These are phyloP conservation scores for Pangasianodon hypophthalmus DNA, from an alignment of 2,113 vertebrate genomes.

Conservation along the genomic window DNA sequence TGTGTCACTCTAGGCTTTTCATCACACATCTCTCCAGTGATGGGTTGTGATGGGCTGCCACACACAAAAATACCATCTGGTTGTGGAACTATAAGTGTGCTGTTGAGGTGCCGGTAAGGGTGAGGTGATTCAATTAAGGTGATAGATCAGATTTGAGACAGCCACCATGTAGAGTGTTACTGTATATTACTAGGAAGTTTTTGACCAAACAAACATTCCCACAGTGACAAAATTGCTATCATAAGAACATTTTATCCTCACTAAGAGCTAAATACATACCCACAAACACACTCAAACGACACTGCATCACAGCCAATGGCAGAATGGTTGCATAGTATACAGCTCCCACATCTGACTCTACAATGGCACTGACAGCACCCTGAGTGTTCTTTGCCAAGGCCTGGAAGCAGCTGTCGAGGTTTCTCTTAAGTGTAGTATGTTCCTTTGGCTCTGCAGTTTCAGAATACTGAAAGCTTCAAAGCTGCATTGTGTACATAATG, in stretches of 20 bases:
- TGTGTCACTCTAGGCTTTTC: constrained; percentile 51
- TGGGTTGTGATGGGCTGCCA: constrained; percentile 55
- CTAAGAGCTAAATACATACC: not conserved
- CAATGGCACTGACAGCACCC: not conserved
- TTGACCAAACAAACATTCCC: not conserved
- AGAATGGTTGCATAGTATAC: not conserved
- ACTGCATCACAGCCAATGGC: not conserved
- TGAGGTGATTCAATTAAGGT: constrained; percentile 28
- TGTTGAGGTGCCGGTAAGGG: not conserved
- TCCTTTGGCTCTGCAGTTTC: constrained; percentile 16
- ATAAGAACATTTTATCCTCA: not conserved
- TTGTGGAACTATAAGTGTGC: constrained; percentile 17
- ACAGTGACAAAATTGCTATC: not conserved
- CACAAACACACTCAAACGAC: not conserved
- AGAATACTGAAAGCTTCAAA: constrained; percentile 51
- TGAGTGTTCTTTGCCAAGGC: constrained; percentile 11
- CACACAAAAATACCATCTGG: constrained; percentile 34
- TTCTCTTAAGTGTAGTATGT: constrained; percentile 42
- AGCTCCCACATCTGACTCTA: not conserved
- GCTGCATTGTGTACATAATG: constrained; percentile 27
- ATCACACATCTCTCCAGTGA: constrained; percentile 55
- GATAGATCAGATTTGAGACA: not conserved
- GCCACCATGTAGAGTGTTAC: not conserved
- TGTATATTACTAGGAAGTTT: not conserved
- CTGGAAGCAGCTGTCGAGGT: constrained; percentile 43